Percentiles rank a stretch among this genome's conserved stretches.
phyloP scores from a whole-genome alignment of 2,888 invertebrate genomes.

The Eurois occulta region DNA sequence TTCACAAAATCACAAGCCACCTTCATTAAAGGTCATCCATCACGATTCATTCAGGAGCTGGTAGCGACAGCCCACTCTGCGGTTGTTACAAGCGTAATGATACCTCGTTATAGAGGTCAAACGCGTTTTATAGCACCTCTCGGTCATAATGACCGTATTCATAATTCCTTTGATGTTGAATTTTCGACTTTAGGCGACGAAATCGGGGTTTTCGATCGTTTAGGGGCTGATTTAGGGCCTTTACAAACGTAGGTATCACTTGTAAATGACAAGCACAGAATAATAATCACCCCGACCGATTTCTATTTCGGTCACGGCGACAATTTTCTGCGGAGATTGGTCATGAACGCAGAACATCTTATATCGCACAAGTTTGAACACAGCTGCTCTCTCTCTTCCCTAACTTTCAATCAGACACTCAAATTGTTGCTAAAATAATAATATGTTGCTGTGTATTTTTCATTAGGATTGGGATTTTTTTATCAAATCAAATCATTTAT shows the following conservation, averaged over 20 bases:
- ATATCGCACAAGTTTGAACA: background rate
- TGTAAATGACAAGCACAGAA: background rate
- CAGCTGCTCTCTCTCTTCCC: background rate
- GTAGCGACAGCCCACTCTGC: slow-evolving; percentile 6
- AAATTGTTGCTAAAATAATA: no score
- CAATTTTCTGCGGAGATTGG: background rate
- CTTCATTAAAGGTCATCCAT: slow-evolving; percentile 49
- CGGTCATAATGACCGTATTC: slow-evolving; percentile 32
- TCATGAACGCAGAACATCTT: background rate
- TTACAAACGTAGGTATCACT: background rate
- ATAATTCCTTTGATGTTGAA: slow-evolving; percentile 42
- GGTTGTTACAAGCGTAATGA: slow-evolving; percentile 41
- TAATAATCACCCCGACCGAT: background rate
- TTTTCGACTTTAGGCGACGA: slow-evolving; percentile 20
- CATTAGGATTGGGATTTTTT: no score
- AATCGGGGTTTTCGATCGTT: background rate
- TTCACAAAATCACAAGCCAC: slow-evolving; percentile 18
- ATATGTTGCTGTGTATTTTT: no score
- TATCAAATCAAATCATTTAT: no score
- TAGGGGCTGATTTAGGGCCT: background rate
- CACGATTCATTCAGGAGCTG: slow-evolving; percentile 23
- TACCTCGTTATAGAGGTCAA: slow-evolving; percentile 48
- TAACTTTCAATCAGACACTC: background rate
- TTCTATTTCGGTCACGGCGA: background rate
- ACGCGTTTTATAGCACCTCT: slow-evolving; percentile 2